Percentiles rank a stretch among this genome's conserved stretches.
Conservation (phyloP, 2,797 vertebrate species). For the Sarcophilus harrisii region DNA sequence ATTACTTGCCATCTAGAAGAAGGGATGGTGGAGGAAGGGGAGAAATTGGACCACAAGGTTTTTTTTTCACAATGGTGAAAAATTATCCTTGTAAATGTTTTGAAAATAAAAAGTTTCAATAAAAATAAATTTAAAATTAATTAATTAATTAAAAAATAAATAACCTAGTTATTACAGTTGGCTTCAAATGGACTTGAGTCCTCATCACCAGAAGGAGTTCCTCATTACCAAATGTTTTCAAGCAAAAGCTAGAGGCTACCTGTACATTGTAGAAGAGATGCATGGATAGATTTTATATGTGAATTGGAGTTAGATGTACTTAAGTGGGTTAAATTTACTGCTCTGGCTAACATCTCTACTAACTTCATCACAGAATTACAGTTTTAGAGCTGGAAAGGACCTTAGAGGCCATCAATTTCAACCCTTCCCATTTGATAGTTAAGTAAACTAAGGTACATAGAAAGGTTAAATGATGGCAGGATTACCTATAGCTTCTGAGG, state of each 20-base stretch:
- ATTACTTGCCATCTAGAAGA: too few species aligned
- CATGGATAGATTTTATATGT: background rate
- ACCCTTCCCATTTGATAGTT: background rate
- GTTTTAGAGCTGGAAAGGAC: background rate
- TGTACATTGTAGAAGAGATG: background rate
- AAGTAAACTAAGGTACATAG: background rate
- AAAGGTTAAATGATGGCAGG: background rate
- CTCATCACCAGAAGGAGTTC: background rate
- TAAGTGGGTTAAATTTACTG: background rate
- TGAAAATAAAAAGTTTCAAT: too few species aligned
- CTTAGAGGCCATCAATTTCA: background rate
- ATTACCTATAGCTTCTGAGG: background rate
- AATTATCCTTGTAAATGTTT: too few species aligned
- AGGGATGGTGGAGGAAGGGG: too few species aligned
- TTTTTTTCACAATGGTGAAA: too few species aligned
- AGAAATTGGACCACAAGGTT: too few species aligned
- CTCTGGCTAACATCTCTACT: background rate
- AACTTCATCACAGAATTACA: background rate
- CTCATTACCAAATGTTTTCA: background rate
- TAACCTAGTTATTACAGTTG: background rate
- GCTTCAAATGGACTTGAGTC: background rate
- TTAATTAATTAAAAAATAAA: too few species aligned
- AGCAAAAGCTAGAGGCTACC: background rate
- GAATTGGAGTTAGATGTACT: background rate
- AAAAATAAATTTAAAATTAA: too few species aligned